Evolutionary conservation across 2,888 invertebrate species (phyloP), one percentile per base, ranked within the genome.

Genomic region (Ormyrus thymus): DNA sequence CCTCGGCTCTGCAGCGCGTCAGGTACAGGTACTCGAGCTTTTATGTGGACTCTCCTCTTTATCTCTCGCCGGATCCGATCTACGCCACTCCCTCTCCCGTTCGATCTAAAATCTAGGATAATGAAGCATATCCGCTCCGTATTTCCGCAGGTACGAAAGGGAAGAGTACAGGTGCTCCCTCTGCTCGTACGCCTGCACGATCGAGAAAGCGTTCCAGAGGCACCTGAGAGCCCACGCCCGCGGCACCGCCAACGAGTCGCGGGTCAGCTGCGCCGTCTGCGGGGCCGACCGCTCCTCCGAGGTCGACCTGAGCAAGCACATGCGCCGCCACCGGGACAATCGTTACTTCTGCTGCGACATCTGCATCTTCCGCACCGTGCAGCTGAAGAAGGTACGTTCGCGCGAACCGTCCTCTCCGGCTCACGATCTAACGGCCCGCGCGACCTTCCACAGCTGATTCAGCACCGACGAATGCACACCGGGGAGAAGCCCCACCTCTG

Each of bases 401-500:
- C n/a, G n/a, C n/a, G n/a, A n/a, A n/a, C n/a, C n/a, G n/a, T n/a
- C n/a, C n/a, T n/a, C n/a, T n/a, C n/a, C n/a, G n/a, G n/a, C n/a
- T n/a, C n/a, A n/a, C n/a, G n/a, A n/a, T n/a, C n/a, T n/a, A n/a
- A n/a, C n/a, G n/a, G n/a, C n/a, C n/a, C n/a, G n/a, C n/a, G n/a
- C n/a, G n/a, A n/a, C n/a, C n/a, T n/a, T n/a, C n/a, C n/a, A n/a
- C n/a, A n/a, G 80, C 45, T 92, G 66, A 92, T 92, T 78, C 92
- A 92, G 84, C 92, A 92, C 85, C 89, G 92, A 71, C 88, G 92
- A 78, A 92, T 92, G 92, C 92, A 92, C 83, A 92, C 92, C 55
- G 92, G 92, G 6, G 92, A 92, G 82, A 92, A 92, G 78, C 92
- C 92, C 3, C 92, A 92, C 84, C 87, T 92, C 10, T 92, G 92